phyloP scores from a whole-genome alignment of 2,113 vertebrate species.

The Acanthochromis polyacanthus region DNA sequence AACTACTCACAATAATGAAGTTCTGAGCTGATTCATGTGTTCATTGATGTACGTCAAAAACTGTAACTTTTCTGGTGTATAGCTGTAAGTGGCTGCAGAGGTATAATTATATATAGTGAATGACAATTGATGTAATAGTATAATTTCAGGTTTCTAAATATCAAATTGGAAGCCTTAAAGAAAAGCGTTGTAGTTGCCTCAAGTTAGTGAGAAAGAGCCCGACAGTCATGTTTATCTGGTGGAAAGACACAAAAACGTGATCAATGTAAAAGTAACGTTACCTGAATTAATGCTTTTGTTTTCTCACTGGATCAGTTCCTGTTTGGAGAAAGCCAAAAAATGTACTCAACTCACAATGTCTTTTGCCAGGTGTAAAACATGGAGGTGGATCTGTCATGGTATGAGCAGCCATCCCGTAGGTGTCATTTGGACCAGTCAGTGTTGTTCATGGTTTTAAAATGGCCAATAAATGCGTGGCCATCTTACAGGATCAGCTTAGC shows the following conservation, averaged over 20 bases:
- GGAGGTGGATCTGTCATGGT: constrained; percentile 79
- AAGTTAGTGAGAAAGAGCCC: neutral
- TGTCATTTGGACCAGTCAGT: constrained; percentile 71
- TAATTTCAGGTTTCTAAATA: neutral
- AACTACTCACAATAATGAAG: no score
- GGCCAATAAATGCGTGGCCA: constrained; percentile 32
- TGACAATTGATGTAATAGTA: neutral
- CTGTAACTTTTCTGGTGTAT: no score
- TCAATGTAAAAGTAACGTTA: neutral
- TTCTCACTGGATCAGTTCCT: constrained; percentile 28
- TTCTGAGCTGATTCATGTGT: no score
- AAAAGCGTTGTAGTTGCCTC: neutral
- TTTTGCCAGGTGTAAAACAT: constrained; percentile 75
- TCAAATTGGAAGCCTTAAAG: neutral
- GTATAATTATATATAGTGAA: no score
- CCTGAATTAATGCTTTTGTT: constrained; percentile 33
- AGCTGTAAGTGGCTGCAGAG: no score
- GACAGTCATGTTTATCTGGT: neutral
- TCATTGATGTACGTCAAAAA: no score
- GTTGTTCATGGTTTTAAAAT: constrained; percentile 57
- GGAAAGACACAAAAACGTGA: neutral
- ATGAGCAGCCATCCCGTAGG: constrained; percentile 79
- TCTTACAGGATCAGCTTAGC: constrained; percentile 23
- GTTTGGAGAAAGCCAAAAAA: constrained; percentile 40
- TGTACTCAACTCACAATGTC: constrained; percentile 52